Conservation (phyloP, 1,140 invertebrate genomes). For the Acromyrmex echinatior region DNA sequence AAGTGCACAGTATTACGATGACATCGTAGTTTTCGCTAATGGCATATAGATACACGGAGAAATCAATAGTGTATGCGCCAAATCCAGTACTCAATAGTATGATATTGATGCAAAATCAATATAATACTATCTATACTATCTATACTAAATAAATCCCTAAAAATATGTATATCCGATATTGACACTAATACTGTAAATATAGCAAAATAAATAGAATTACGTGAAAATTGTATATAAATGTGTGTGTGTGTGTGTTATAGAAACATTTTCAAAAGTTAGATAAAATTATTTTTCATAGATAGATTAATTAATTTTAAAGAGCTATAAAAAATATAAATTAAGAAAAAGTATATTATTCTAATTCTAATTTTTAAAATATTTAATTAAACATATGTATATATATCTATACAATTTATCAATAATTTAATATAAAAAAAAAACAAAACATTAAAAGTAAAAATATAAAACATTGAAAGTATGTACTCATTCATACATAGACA, state of each 20-base stretch:
- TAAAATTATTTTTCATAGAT: not conserved
- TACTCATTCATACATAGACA: constrained; percentile 19
- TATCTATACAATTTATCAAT: not conserved
- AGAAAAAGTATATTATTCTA: not conserved
- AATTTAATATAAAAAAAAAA: not conserved
- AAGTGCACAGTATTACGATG: constrained; percentile 63
- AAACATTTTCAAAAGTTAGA: not conserved
- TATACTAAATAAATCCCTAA: not conserved
- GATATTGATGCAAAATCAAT: constrained; percentile 61
- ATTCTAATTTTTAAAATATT: not conserved
- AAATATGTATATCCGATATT: not conserved
- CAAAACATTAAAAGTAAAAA: not conserved
- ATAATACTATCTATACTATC: constrained; percentile 5
- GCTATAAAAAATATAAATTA: not conserved
- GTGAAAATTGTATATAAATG: not conserved
- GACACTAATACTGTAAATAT: constrained; percentile 8
- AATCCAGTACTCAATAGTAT: constrained; percentile 36
- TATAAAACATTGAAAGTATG: not conserved
- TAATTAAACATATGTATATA: not conserved
- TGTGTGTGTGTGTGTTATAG: not conserved
- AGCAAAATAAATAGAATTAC: not conserved
- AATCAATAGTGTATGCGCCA: constrained; percentile 42
- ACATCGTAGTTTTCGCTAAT: constrained; percentile 59
- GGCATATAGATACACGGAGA: constrained; percentile 45
- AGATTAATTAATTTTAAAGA: constrained; percentile 14